Evolutionary conservation across 2,797 vertebrate genomes (phyloP), one percentile per base, ranked within the genome.

Genomic region (Sebastes trivittatus): DNA sequence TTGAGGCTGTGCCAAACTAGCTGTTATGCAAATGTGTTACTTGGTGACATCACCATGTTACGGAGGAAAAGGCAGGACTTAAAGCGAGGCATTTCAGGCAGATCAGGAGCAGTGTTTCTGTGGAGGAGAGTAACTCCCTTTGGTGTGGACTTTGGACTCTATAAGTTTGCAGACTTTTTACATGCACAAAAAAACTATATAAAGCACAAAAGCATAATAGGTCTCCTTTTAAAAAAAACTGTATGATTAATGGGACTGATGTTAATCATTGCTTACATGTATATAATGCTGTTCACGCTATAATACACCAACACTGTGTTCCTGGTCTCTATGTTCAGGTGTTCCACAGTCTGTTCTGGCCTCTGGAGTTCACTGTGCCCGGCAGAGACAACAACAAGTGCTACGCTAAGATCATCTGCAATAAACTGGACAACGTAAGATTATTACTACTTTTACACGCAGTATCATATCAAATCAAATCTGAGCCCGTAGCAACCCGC

Each of bases 341-440:
- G 38, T 99, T 93, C 93, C 98, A 99, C 91, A 97, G 92, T 82
- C 89, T 97, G 42, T 98, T 98, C 87, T 99, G 97, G 98, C 98
- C 98, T 20, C 95, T 99, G 84, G 98, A 99, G 90, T 99, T 97
- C 96, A 97, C 97, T 0, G 83, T 99, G 42, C 95, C 98, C 0
- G 78, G 88, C 86, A 96, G 98, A 80, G 98, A 99, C 91, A 98
- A 97, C 92, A 98, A 98, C 87, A 93, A 46, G 65, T 98, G 98
- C 88, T 99, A 98, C 1, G 96, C 94, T 60, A 99, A 99, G 94
- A 93, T 99, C 79, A 96, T 99, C 91, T 99, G 97, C 94, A 97
- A 95, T 79, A 99, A 97, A 81, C 90, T 90, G 0, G 97, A 98
- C 88, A 93, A 90, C 0, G 98, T 99, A 94, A 83, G 97, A 91